Base-by-base conservation (phyloP, 2,797 vertebrate genomes). In the Notoglanidium macrostoma region DNA sequence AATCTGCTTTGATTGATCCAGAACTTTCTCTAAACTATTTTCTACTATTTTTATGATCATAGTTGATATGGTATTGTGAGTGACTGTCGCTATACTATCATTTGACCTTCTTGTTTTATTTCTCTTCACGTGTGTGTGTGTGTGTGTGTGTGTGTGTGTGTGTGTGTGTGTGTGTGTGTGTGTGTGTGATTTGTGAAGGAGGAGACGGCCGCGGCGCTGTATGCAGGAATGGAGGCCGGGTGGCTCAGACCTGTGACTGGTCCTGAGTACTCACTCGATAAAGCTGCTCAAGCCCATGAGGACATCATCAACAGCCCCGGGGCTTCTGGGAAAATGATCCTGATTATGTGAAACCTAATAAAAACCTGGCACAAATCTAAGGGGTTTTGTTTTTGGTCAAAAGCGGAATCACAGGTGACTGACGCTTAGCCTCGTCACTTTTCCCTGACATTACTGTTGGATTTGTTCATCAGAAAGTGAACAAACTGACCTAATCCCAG, bases 281-380 rank as follows among this genome's bases (percentile, higher is more conserved):
- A 96, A 29, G 97, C 88, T 0, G 90, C 88, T 12, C 91, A 97
- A 87, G 97, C 98, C 63, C 98, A 99, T 29, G 93, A 96, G 57
- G 95, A 98, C 88, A 97, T 99, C 86, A 98, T 99, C 0, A 90
- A 94, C n/a, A 92, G 92, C 87, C 86, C 92, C 1, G 97, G 97
- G 46, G 96, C 97, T 74, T 85, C 87, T 63, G 98, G 98, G 61
- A 99, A 99, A 94, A 97, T 97, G 82, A 93, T 99, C 85, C 94
- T 99, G 55, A 92, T 95, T 73, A 92, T 96, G 87, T 94, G 89
- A 95, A 70, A 44, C 49, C 35, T 61, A 86, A 79, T 73, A 84
- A 84, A 72, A 44, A 17, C 23, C 21, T 26, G 1, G 4, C 23
- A 44, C 5, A 61, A 15, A n/a, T 61, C 11, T 15, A 1, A 74